Conservation (phyloP, 1,140 invertebrate species). For the Ostrea denselamellosa region DNA sequence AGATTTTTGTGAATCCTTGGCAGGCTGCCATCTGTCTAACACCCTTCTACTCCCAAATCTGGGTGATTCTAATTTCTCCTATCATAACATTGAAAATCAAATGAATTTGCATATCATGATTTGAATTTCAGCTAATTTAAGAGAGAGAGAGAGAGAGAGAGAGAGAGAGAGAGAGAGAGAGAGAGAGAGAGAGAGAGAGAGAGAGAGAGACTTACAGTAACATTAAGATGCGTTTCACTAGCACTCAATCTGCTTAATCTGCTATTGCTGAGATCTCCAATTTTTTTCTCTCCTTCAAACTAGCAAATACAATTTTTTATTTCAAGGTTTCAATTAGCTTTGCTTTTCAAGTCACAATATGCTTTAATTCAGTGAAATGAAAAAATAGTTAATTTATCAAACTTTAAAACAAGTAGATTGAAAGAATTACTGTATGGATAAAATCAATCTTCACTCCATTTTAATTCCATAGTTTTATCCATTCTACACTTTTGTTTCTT, state of each 20-base stretch:
- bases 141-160: neutral
- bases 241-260: conserved; percentile 49
- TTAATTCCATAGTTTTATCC: too few relatives aligned
- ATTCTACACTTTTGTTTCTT: too few relatives aligned
- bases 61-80: conserved; percentile 30
- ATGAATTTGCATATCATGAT: neutral
- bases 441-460: too few relatives aligned
- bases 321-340: too few relatives aligned
- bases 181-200: conserved; percentile 15
- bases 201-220: conserved; percentile 4
- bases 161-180: conserved; percentile 3
- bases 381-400: too few relatives aligned
- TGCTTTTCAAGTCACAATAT: too few relatives aligned
- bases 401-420: too few relatives aligned
- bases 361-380: too few relatives aligned
- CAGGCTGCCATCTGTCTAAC: conserved; percentile 48
- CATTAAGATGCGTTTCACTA: conserved; percentile 54
- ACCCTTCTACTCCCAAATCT: conserved; percentile 37
- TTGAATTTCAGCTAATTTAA: neutral
- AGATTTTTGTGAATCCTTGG: conserved; percentile 46
- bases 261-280: conserved; percentile 34
- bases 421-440: too few relatives aligned
- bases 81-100: neutral
- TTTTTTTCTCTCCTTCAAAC: conserved; percentile 51
- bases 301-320: neutral